phyloP scores from a whole-genome alignment of 1,140 invertebrate genomes.

The Drosophila pallidifrons region DNA sequence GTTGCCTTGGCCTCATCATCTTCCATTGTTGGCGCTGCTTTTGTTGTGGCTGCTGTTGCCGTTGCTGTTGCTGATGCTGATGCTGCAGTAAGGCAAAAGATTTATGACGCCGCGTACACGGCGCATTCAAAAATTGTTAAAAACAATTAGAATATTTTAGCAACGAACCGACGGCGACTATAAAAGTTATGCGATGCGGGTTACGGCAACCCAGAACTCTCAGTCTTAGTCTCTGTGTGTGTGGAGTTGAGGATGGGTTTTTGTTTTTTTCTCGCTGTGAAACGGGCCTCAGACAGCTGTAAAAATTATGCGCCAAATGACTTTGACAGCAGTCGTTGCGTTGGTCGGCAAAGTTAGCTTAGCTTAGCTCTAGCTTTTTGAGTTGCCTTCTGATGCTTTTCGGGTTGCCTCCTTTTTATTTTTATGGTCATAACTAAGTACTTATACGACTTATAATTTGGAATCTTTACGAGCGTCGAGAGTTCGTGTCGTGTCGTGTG shows the following conservation, averaged over 20 bases:
- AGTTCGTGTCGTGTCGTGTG: slow-evolving; percentile 12
- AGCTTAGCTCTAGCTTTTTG: neutral
- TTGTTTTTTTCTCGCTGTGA: too few relatives aligned
- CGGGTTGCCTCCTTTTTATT: slow-evolving; percentile 32
- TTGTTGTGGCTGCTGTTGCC: slow-evolving; percentile 14
- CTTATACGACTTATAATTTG: slow-evolving; percentile 78
- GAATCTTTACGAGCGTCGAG: slow-evolving; percentile 61
- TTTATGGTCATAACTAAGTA: slow-evolving; percentile 80
- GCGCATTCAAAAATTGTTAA: slow-evolving; percentile 79
- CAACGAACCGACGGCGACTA: slow-evolving; percentile 69
- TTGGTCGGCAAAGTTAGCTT: slow-evolving; percentile 22
- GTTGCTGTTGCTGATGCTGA: slow-evolving; percentile 22
- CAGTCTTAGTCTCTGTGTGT: neutral
- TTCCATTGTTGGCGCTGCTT: slow-evolving; percentile 39
- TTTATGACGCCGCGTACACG: slow-evolving; percentile 68
- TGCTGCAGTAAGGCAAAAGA: slow-evolving; percentile 62
- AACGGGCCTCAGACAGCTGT: slow-evolving; percentile 54
- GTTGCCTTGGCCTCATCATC: slow-evolving; percentile 63
- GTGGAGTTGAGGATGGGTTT: neutral
- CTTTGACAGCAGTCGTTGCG: slow-evolving; percentile 67
- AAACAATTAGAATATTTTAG: slow-evolving; percentile 83
- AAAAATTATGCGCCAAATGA: slow-evolving; percentile 79
- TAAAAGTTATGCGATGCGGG: slow-evolving; percentile 73
- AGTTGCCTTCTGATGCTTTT: slow-evolving; percentile 7
- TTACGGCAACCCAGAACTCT: slow-evolving; percentile 27